Conservation (phyloP, 2,113 vertebrate species). For the Electrona antarctica region DNA sequence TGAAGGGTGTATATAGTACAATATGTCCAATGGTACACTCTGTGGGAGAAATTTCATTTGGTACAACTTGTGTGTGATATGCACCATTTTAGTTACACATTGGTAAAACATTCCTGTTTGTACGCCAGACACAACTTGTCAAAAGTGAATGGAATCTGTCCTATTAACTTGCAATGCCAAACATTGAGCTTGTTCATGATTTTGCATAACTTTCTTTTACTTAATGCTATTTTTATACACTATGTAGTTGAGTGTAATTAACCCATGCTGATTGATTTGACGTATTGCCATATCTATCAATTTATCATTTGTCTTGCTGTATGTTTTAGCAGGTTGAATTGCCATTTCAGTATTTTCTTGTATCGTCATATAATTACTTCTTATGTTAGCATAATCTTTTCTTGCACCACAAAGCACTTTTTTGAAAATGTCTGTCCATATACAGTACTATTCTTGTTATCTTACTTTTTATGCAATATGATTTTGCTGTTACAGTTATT, state of each 20-base stretch:
- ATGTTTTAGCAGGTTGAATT: slow-evolving; percentile 46
- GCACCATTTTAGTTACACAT: slow-evolving; percentile 49
- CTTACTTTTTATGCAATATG: slow-evolving; percentile 70
- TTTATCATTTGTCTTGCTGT: slow-evolving; percentile 30
- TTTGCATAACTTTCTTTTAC: slow-evolving; percentile 7
- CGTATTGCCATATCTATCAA: slow-evolving; percentile 13
- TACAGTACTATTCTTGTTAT: slow-evolving; percentile 50
- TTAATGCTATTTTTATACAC: slow-evolving; percentile 7
- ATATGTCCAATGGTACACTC: slow-evolving; percentile 66
- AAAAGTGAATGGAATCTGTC: slow-evolving; percentile 42
- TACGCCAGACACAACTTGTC: slow-evolving; percentile 45
- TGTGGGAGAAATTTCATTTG: slow-evolving; percentile 54
- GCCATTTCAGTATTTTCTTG: slow-evolving; percentile 60
- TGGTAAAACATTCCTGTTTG: slow-evolving; percentile 70
- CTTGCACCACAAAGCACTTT: slow-evolving; percentile 76
- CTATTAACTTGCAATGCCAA: slow-evolving; percentile 42
- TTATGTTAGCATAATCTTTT: slow-evolving; percentile 52
- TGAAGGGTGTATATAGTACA: slow-evolving; percentile 73
- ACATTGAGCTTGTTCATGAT: slow-evolving; percentile 27
- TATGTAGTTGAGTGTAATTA: slow-evolving; percentile 41
- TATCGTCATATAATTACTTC: slow-evolving; percentile 45
- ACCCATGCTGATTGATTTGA: slow-evolving; percentile 53
- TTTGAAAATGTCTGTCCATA: slow-evolving; percentile 52
- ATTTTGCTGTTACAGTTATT: slow-evolving; percentile 74
- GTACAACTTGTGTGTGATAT: slow-evolving; percentile 44